A percentile compares a stretch with the other conserved stretches of the same genome.
Evolutionary conservation across 2,888 invertebrate genomes (phyloP).

Genomic region (Hecatera dysodea): DNA sequence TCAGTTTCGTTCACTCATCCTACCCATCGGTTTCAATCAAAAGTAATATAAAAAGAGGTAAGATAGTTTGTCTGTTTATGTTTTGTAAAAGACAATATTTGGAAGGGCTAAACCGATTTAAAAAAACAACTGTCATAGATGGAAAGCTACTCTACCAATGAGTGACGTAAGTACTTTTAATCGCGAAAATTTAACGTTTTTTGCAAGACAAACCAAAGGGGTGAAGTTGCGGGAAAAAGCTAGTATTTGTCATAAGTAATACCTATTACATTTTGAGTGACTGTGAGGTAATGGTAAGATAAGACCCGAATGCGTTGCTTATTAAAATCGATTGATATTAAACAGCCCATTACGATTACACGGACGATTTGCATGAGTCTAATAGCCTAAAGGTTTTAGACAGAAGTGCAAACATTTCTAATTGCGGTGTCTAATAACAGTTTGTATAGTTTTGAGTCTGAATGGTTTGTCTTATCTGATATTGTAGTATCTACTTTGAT

Average conservation of each 20-base stretch:
- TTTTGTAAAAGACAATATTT: not conserved
- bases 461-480: slow-evolving; percentile 54
- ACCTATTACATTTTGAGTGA: slow-evolving; percentile 50
- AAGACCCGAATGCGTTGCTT: slow-evolving; percentile 73
- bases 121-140: not conserved
- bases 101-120: not conserved
- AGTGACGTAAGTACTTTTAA: not conserved
- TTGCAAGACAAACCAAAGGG: not conserved
- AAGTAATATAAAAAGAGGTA: not conserved
- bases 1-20: slow-evolving; percentile 9
- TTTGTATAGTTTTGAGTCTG: slow-evolving; percentile 41
- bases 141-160: not conserved
- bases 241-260: slow-evolving; percentile 35
- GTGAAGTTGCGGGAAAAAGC: not conserved
- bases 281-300: slow-evolving; percentile 67
- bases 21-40: slow-evolving; percentile 4
- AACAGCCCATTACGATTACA: slow-evolving; percentile 64
- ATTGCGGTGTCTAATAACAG: slow-evolving; percentile 65
- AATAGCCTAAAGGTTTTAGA: slow-evolving; percentile 75
- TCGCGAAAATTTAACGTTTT: not conserved
- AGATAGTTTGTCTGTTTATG: not conserved
- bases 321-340: slow-evolving; percentile 74
- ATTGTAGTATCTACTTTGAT: slow-evolving; percentile 52
- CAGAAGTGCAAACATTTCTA: slow-evolving; percentile 73
- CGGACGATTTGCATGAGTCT: slow-evolving; percentile 72